phyloP scores from a whole-genome alignment of 2,888 invertebrate genomes.

The Sclerodermus sp. region DNA sequence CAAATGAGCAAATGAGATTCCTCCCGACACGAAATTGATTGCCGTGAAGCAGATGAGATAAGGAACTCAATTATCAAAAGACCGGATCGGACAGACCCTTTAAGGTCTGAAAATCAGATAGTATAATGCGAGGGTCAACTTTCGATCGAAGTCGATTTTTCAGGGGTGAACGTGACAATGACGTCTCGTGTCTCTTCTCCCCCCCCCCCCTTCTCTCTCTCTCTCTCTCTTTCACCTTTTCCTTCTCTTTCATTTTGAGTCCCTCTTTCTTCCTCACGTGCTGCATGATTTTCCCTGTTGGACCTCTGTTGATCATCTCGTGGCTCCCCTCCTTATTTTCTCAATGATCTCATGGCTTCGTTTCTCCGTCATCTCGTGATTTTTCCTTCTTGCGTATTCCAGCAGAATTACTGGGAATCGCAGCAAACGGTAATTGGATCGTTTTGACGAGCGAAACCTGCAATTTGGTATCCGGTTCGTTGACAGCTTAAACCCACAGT shows the following conservation, averaged over 20 bases:
- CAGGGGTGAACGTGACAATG: neutral
- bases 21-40: too few relatives aligned
- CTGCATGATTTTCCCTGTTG: too few relatives aligned
- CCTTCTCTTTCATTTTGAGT: too few relatives aligned
- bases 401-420: neutral
- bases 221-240: too few relatives aligned
- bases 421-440: conserved; percentile 1
- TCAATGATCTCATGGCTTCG: neutral
- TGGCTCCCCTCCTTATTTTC: too few relatives aligned
- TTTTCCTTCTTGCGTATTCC: neutral
- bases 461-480: conserved; percentile 14
- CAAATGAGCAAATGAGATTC: too few relatives aligned
- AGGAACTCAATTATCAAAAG: conserved; percentile 31
- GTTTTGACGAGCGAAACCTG: conserved; percentile 12
- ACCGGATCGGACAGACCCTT: conserved; percentile 25
- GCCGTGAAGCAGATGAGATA: conserved; percentile 25
- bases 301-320: too few relatives aligned
- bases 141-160: conserved; percentile 12
- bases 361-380: neutral
- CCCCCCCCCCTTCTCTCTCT: too few relatives aligned
- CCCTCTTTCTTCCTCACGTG: too few relatives aligned
- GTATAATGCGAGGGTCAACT: conserved; percentile 30
- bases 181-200: too few relatives aligned
- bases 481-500: too few relatives aligned
- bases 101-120: conserved; percentile 37